Evolutionary conservation across 2,113 vertebrate species (phyloP).

Genomic region (Caloenas nicobarica): DNA sequence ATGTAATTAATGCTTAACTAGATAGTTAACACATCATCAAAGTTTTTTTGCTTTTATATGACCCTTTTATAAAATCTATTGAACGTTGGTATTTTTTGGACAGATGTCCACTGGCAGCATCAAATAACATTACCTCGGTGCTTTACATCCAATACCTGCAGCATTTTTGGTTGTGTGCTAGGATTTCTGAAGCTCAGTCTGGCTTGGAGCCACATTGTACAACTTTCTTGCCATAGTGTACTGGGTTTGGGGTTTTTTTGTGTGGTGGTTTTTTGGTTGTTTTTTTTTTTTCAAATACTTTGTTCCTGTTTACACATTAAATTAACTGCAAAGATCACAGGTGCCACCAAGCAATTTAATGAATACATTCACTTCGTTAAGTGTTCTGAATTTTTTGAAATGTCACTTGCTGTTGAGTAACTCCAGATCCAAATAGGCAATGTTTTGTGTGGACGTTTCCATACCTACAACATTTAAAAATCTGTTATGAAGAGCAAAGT

Average conservation of each 20-base stretch:
- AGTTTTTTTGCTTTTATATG: neutral
- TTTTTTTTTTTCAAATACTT: neutral
- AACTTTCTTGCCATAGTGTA: neutral
- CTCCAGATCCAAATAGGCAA: neutral
- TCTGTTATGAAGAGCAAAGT: neutral
- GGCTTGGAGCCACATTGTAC: neutral
- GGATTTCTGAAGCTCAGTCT: neutral
- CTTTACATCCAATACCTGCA: neutral
- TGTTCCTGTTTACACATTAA: neutral
- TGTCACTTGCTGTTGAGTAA: neutral
- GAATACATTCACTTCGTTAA: neutral
- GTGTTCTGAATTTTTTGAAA: neutral
- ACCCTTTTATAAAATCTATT: neutral
- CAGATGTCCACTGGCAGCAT: neutral
- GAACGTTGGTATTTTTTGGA: neutral
- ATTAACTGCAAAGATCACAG: neutral
- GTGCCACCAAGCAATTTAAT: neutral
- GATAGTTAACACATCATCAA: neutral
- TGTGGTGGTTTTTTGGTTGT: too few species aligned
- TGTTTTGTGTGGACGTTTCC: neutral
- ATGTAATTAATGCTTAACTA: neutral
- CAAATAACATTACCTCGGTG: neutral
- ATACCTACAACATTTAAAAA: neutral
- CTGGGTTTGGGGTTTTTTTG: neutral
- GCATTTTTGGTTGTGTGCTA: neutral